Conservation (phyloP, 2,888 invertebrate species). For the Lycophotia porphyrea region DNA sequence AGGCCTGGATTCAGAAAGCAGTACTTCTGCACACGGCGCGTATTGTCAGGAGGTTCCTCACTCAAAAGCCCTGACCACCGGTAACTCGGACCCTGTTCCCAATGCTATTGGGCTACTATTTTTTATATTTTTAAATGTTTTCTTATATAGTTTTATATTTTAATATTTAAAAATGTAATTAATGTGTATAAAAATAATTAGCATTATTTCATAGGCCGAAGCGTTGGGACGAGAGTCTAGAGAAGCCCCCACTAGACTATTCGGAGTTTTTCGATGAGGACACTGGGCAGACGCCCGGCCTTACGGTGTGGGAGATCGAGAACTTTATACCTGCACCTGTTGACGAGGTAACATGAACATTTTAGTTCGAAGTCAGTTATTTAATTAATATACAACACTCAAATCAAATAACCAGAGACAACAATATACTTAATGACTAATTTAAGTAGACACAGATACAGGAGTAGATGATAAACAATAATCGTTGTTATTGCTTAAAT, state of each 20-base stretch:
- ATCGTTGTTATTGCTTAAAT: neutral
- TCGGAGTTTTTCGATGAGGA: constrained; percentile 99
- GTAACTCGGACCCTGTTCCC: too few relatives aligned
- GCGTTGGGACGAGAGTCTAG: constrained; percentile 98
- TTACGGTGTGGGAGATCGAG: constrained; percentile 99
- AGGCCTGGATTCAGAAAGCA: too few relatives aligned
- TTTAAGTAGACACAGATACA: neutral
- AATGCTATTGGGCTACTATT: too few relatives aligned
- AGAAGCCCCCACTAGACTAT: constrained; percentile 98
- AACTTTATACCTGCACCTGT: constrained; percentile 99
- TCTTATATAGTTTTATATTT: too few relatives aligned
- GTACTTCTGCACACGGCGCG: too few relatives aligned
- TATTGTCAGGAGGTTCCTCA: too few relatives aligned
- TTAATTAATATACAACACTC: neutral
- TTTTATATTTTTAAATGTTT: too few relatives aligned
- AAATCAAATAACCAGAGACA: neutral
- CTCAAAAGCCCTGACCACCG: too few relatives aligned
- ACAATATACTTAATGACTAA: neutral
- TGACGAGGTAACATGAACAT: constrained; percentile 91
- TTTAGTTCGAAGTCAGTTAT: neutral
- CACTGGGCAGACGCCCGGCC: constrained; percentile 97
- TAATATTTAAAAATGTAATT: too few relatives aligned
- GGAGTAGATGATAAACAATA: neutral
- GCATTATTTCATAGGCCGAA: constrained; percentile 92
- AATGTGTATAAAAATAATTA: too few relatives aligned